Conservation (phyloP, 2,888 invertebrate species). For the Drosophila antonietae region DNA sequence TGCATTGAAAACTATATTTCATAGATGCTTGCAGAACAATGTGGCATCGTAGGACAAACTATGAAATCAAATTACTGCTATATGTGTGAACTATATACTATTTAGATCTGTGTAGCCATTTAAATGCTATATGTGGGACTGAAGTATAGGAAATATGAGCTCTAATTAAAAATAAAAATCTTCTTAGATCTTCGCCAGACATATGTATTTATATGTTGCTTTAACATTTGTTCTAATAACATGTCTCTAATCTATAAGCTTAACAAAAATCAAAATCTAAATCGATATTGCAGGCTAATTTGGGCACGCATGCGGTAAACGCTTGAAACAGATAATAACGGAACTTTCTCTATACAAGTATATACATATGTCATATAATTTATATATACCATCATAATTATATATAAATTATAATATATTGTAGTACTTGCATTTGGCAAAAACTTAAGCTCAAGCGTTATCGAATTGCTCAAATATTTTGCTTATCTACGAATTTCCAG, state of each 20-base stretch:
- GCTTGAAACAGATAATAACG: conserved; percentile 1
- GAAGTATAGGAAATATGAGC: not conserved
- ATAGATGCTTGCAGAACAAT: not conserved
- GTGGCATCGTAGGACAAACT: not conserved
- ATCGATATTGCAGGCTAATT: conserved; percentile 26
- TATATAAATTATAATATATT: not conserved
- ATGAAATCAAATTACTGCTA: not conserved
- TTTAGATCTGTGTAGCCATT: not conserved
- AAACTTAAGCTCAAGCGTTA: conserved; percentile 20
- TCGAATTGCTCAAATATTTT: conserved; percentile 19
- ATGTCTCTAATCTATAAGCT: conserved; percentile 5
- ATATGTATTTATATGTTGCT: too few relatives aligned
- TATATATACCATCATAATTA: not conserved
- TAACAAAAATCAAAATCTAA: conserved; percentile 1
- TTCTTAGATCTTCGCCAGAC: not conserved
- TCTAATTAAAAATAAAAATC: not conserved
- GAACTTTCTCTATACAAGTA: not conserved
- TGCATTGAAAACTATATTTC: not conserved
- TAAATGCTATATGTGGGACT: not conserved
- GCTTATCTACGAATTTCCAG: conserved; percentile 76
- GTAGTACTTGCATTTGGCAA: conserved; percentile 21
- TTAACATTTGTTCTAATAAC: not conserved
- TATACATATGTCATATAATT: not conserved
- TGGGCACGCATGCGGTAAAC: conserved; percentile 38
- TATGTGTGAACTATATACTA: not conserved